Evolutionary conservation across 2,888 invertebrate species (phyloP).

Genomic region (Torymus tubicola): DNA sequence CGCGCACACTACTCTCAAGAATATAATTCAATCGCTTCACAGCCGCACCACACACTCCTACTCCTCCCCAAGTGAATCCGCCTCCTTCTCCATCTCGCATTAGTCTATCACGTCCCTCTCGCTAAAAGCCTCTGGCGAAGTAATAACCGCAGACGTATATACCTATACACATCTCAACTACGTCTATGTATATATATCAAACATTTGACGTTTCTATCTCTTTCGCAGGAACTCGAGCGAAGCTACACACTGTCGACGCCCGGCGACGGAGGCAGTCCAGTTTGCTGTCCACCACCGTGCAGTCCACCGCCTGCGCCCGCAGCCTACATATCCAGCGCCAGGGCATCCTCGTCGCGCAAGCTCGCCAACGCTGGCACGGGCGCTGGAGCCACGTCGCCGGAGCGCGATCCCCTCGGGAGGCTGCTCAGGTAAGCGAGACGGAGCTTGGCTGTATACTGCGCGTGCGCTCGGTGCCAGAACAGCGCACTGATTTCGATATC

Average conservation of each 20-base stretch:
- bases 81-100: no score
- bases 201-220: background rate
- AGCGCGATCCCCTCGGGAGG: conserved; percentile 69
- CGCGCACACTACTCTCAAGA: no score
- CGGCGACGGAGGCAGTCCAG: conserved; percentile 68
- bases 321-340: conserved; percentile 73
- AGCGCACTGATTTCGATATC: no score
- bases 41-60: no score
- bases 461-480: no score
- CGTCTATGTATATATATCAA: no score
- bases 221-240: conserved; percentile 69
- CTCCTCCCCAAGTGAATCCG: no score
- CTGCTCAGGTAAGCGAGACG: conserved; percentile 67
- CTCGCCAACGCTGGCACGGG: conserved; percentile 65
- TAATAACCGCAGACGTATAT: no score
- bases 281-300: conserved; percentile 71
- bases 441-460: background rate
- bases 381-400: conserved; percentile 68
- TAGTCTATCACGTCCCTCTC: no score
- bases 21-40: no score
- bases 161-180: no score
- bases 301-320: conserved; percentile 73
- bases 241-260: conserved; percentile 71
- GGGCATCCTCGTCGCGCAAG: conserved; percentile 71
- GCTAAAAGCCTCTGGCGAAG: no score